Conservation (phyloP, 2,888 invertebrate genomes). For the Anthophora plumipes region DNA sequence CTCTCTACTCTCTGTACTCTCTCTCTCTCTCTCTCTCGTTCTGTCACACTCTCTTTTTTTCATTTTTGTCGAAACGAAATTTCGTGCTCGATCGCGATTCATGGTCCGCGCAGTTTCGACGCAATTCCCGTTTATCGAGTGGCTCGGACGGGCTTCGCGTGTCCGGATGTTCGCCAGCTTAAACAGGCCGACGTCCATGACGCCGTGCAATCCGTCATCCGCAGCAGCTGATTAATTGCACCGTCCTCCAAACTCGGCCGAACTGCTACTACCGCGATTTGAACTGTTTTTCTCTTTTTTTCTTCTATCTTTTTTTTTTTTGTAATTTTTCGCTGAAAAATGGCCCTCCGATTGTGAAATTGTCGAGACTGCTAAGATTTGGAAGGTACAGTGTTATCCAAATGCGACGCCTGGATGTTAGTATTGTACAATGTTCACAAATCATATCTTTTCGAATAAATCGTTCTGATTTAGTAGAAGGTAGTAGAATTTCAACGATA, state of each 20-base stretch:
- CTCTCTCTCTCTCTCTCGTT: neutral
- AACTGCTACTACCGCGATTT: neutral
- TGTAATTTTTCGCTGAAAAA: too few species aligned
- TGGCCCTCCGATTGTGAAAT: too few species aligned
- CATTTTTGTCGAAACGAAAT: constrained; percentile 35
- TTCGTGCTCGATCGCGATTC: constrained; percentile 58
- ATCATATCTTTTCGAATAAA: too few species aligned
- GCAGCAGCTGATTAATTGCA: constrained; percentile 52
- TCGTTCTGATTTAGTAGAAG: too few species aligned
- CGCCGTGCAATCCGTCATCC: constrained; percentile 61
- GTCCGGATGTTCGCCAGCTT: constrained; percentile 56
- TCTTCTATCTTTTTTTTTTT: too few species aligned
- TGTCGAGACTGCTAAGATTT: too few species aligned
- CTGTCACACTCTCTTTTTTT: neutral
- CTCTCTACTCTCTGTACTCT: too few species aligned
- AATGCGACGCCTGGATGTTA: too few species aligned
- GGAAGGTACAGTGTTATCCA: too few species aligned
- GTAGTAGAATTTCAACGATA: too few species aligned
- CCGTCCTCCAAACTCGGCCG: neutral
- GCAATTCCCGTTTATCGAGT: constrained; percentile 67
- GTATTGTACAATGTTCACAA: too few species aligned
- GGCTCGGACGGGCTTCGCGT: constrained; percentile 45
- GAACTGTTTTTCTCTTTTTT: constrained; percentile 25
- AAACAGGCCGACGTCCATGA: constrained; percentile 57
- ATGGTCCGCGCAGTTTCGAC: constrained; percentile 52